Evolutionary conservation across 23 tunicate species (phyloP).

Genomic region (Ciona savignyi): DNA sequence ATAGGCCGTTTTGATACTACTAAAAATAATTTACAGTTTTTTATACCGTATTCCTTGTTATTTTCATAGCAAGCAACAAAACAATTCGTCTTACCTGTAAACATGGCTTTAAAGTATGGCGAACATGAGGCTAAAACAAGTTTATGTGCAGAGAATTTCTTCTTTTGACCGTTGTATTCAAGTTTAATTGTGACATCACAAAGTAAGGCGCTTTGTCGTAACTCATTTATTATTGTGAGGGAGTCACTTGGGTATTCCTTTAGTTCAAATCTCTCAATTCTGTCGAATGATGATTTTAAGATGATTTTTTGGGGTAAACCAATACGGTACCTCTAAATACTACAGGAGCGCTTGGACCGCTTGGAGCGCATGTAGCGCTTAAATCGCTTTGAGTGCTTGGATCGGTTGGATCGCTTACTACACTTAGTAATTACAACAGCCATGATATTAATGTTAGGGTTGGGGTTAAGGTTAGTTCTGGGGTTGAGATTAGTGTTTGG

Average conservation of each 20-base stretch:
- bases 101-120: constrained; percentile 92
- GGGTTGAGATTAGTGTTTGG: too few relatives aligned
- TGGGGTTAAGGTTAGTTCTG: too few relatives aligned
- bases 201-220: constrained; percentile 49
- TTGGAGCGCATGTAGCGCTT: too few relatives aligned
- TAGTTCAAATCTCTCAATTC: constrained; percentile 64
- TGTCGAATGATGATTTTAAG: too few relatives aligned
- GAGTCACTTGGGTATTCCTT: constrained; percentile 77
- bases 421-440: too few relatives aligned
- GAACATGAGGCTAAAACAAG: constrained; percentile 81
- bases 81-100: constrained; percentile 44
- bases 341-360: too few relatives aligned
- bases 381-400: too few relatives aligned
- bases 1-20: too few relatives aligned
- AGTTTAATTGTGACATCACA: constrained; percentile 95
- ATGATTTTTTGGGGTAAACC: too few relatives aligned
- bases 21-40: not conserved
- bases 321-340: too few relatives aligned
- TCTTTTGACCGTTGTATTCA: constrained; percentile 64
- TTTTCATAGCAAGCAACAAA: not conserved
- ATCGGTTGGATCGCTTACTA: too few relatives aligned
- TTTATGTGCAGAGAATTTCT: constrained; percentile 77
- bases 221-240: constrained; percentile 60
- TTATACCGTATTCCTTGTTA: not conserved
- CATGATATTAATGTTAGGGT: too few relatives aligned